These are phyloP conservation scores for Cryptocephalus primarius DNA, from an alignment of 2,888 invertebrate species.

Conservation along the genomic window DNA sequence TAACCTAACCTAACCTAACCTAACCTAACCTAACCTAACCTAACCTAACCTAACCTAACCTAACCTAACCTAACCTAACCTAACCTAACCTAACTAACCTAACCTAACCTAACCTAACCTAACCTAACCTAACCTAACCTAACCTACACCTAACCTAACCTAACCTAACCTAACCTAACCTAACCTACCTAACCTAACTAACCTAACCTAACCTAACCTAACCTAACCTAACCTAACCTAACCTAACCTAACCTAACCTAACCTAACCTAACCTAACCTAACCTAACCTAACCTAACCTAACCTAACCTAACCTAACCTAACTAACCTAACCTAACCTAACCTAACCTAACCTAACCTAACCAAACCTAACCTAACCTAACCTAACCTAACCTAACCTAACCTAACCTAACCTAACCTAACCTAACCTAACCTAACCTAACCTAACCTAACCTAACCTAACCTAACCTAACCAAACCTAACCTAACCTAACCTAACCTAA, in stretches of 20 bases:
- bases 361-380: slow-evolving; percentile 8
- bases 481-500: no score
- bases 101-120: slow-evolving; percentile 4
- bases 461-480: no score
- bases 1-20: background rate
- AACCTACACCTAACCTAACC: slow-evolving; percentile 1
- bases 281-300: slow-evolving; percentile 13
- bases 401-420: no score
- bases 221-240: slow-evolving; percentile 12
- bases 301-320: slow-evolving; percentile 13
- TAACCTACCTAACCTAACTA: slow-evolving; percentile 8
- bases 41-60: slow-evolving; percentile 1
- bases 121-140: slow-evolving; percentile 1
- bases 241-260: no score
- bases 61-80: background rate
- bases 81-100: slow-evolving; percentile 7
- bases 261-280: slow-evolving; percentile 12
- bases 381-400: slow-evolving; percentile 6
- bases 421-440: no score
- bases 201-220: slow-evolving; percentile 10
- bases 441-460: no score
- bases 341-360: slow-evolving; percentile 7
- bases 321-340: slow-evolving; percentile 11
- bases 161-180: slow-evolving; percentile 6
- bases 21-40: slow-evolving; percentile 1